Evolutionary conservation across 2,113 vertebrate species (phyloP).

Genomic region (Beaufortia kweichowensis): DNA sequence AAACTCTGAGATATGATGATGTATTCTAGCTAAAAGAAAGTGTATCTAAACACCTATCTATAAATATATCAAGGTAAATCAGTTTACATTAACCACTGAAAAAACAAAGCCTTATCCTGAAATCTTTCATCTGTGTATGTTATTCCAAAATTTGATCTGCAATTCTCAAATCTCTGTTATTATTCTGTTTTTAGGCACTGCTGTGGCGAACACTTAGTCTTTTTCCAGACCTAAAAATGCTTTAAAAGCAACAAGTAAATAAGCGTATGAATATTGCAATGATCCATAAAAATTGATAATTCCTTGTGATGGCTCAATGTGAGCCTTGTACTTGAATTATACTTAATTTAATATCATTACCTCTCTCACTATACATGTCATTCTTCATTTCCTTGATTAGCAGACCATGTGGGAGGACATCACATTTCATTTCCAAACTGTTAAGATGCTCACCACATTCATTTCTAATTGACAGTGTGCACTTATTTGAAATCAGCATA

Average conservation of each 20-base stretch:
- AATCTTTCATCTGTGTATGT: too few species aligned
- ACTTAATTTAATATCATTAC: background rate
- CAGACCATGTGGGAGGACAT: background rate
- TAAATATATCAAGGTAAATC: background rate
- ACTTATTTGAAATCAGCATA: background rate
- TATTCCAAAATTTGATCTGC: too few species aligned
- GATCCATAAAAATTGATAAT: too few species aligned
- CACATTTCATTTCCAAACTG: background rate
- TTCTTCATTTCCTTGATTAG: background rate
- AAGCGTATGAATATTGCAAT: too few species aligned
- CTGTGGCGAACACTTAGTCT: too few species aligned
- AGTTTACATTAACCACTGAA: background rate
- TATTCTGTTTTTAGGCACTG: too few species aligned
- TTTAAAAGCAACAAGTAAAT: too few species aligned
- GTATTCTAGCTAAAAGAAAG: background rate
- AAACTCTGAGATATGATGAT: constrained; percentile 21
- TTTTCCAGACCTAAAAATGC: too few species aligned
- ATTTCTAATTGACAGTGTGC: background rate
- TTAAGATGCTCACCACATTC: background rate
- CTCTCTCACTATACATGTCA: background rate
- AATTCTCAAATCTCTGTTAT: too few species aligned
- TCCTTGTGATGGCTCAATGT: too few species aligned
- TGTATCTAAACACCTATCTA: background rate
- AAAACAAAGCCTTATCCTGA: background rate
- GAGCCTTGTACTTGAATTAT: too few species aligned